Conservation (phyloP, 2,113 vertebrate species). For the Regulus satrapa region DNA sequence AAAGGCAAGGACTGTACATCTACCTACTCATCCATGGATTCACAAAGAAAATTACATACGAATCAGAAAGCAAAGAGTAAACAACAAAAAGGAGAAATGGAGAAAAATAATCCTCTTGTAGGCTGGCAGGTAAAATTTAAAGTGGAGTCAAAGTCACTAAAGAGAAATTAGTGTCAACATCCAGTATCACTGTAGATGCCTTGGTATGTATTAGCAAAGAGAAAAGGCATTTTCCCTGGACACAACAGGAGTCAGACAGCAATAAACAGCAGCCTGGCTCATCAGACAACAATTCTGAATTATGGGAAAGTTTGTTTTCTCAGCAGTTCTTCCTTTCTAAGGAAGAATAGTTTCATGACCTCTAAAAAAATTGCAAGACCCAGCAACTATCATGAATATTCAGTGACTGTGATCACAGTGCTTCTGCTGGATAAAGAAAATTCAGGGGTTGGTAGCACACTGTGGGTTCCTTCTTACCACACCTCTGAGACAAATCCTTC, state of each 20-base stretch:
- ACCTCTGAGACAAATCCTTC: not conserved
- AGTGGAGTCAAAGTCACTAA: not conserved
- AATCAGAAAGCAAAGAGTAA: not conserved
- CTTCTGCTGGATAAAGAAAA: not conserved
- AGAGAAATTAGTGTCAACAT: not conserved
- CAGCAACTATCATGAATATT: not conserved
- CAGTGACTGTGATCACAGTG: not conserved
- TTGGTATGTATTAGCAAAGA: not conserved
- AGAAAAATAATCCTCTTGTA: not conserved
- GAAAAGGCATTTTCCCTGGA: not conserved
- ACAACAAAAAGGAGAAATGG: not conserved
- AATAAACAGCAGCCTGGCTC: not conserved
- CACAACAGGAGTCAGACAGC: not conserved
- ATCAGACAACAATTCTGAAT: not conserved
- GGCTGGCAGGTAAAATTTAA: not conserved
- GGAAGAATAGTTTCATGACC: not conserved
- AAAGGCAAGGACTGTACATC: not conserved
- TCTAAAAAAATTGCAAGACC: not conserved
- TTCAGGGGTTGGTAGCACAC: not conserved
- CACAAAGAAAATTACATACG: not conserved
- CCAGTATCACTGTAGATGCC: not conserved
- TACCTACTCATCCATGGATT: not conserved
- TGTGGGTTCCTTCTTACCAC: not conserved
- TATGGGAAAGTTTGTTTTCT: constrained; percentile 3
- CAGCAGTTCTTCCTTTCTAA: not conserved